These are phyloP conservation scores for Drosophila chauvacae DNA, from an alignment of 1,140 invertebrate genomes.

Conservation along the genomic window DNA sequence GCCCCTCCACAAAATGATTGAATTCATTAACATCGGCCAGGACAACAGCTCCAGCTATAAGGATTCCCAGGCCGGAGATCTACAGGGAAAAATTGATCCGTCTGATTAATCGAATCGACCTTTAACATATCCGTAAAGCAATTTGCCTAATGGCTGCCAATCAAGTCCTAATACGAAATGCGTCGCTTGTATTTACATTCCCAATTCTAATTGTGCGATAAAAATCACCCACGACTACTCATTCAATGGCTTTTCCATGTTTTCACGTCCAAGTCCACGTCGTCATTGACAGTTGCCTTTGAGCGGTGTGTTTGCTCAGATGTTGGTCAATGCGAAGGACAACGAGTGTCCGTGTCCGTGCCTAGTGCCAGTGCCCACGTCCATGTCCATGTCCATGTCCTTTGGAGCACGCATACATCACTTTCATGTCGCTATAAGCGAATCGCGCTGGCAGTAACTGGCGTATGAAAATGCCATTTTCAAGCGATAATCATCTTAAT, in stretches of 20 bases:
- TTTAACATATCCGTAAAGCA: conserved; percentile 34
- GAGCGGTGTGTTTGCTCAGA: conserved; percentile 9
- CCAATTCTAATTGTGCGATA: conserved; percentile 70
- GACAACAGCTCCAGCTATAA: conserved; percentile 86
- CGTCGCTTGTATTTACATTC: conserved; percentile 49
- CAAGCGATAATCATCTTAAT: conserved; percentile 44
- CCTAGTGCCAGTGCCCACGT: neutral
- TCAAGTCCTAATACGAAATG: conserved; percentile 38
- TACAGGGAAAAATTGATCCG: conserved; percentile 72
- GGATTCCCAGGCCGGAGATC: conserved; percentile 87
- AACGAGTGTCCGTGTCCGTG: conserved; percentile 10
- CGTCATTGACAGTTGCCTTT: conserved; percentile 15
- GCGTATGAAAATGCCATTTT: conserved; percentile 32
- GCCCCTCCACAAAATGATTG: conserved; percentile 86
- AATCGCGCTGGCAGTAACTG: conserved; percentile 38
- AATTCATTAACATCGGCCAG: conserved; percentile 86
- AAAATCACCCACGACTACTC: conserved; percentile 39
- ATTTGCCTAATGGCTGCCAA: conserved; percentile 69
- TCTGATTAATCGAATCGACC: conserved; percentile 32
- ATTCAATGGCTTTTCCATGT: conserved; percentile 59
- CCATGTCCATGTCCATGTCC: conserved; percentile 35
- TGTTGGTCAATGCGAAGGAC: conserved; percentile 62
- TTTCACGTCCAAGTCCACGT: conserved; percentile 6
- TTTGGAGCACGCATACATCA: conserved; percentile 36
- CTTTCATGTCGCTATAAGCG: conserved; percentile 27